Percentiles rank a stretch among this genome's conserved stretches.
These are phyloP conservation scores for Ptiloglossa arizonensis DNA, from an alignment of 1,140 invertebrate species.

Conservation along the genomic window DNA sequence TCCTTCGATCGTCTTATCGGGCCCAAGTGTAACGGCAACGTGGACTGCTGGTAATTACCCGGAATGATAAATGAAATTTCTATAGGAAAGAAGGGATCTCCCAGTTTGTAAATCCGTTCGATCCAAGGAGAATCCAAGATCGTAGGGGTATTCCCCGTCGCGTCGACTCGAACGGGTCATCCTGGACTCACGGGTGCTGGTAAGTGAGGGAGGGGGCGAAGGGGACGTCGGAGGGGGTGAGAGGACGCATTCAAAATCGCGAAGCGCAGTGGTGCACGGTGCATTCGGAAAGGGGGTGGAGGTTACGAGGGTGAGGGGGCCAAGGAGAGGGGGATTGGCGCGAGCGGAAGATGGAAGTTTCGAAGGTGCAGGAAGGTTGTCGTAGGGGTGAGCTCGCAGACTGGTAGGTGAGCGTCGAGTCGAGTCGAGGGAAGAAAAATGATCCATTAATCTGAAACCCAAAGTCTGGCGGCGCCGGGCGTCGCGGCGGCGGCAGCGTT, in stretches of 20 bases:
- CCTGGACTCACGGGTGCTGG: constrained; percentile 6
- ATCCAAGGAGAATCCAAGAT: neutral
- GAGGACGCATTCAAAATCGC: constrained; percentile 20
- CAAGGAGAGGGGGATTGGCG: constrained; percentile 13
- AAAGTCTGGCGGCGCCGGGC: constrained; percentile 81
- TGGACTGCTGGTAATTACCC: constrained; percentile 1
- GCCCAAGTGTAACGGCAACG: neutral
- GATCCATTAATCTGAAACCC: constrained; percentile 82
- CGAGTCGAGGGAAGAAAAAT: constrained; percentile 81
- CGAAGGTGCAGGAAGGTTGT: constrained; percentile 71
- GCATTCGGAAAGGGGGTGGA: constrained; percentile 7
- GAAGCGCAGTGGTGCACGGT: constrained; percentile 17
- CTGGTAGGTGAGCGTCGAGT: constrained; percentile 77
- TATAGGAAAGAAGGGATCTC: neutral
- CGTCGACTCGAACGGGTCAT: constrained; percentile 23
- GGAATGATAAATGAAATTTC: constrained; percentile 34
- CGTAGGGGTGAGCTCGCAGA: constrained; percentile 64
- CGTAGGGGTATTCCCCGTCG: neutral
- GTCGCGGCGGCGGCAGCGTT: constrained; percentile 76
- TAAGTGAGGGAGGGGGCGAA: too few relatives aligned
- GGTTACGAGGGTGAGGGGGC: neutral
- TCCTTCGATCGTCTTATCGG: constrained; percentile 20
- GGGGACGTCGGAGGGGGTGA: too few relatives aligned
- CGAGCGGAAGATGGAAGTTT: constrained; percentile 65
- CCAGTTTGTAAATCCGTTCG: neutral